These are phyloP conservation scores for Lagopus muta DNA, from an alignment of 2,113 vertebrate species.

Conservation along the genomic window DNA sequence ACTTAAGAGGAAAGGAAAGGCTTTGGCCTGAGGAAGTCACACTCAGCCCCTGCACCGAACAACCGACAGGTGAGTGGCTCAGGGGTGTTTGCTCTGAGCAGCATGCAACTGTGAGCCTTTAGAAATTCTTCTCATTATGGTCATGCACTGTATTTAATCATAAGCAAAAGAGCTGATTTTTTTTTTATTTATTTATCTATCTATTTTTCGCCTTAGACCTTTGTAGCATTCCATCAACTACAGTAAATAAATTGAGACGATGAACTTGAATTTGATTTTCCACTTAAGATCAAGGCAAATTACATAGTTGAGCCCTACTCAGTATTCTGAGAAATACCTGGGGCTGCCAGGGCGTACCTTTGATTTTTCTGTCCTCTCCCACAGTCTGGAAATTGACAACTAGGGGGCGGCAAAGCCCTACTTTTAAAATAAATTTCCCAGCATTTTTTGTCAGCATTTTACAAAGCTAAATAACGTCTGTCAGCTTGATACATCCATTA, in stretches of 20 bases:
- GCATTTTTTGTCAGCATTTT: background rate
- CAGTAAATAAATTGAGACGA: background rate
- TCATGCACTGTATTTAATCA: background rate
- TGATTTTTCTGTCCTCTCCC: background rate
- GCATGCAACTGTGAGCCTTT: background rate
- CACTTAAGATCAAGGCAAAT: background rate
- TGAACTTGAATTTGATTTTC: background rate
- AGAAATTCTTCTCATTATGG: background rate
- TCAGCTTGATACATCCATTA: background rate
- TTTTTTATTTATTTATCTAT: rapidly evolving
- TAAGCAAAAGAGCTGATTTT: background rate
- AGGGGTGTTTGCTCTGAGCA: background rate
- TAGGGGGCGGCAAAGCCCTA: conserved; percentile 80
- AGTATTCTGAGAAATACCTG: background rate
- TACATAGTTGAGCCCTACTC: background rate
- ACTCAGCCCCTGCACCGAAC: background rate
- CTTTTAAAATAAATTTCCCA: background rate
- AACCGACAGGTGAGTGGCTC: background rate
- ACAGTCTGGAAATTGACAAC: conserved; percentile 19
- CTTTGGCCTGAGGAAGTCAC: background rate
- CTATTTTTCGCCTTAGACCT: background rate
- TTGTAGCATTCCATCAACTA: background rate
- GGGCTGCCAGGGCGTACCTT: background rate
- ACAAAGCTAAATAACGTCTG: background rate
- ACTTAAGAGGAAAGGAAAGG: background rate